phyloP scores from a whole-genome alignment of 1,140 invertebrate genomes.

The Sitobion miscanthi region DNA sequence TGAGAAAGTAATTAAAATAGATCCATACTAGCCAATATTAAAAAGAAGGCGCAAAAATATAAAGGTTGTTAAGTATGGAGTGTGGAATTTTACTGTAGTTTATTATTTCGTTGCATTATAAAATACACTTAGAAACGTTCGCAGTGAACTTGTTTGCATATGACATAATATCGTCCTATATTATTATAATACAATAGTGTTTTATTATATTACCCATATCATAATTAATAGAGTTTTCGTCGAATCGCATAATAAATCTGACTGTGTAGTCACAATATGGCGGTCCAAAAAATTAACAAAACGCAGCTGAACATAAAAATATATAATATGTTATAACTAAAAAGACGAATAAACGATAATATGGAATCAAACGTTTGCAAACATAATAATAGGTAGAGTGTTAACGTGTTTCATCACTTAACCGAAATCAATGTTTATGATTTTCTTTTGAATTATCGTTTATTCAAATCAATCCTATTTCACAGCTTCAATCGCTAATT shows the following conservation, averaged over 20 bases:
- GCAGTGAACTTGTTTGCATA: too few relatives aligned
- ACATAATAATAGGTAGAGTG: neutral
- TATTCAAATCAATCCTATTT: neutral
- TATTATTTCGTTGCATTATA: too few relatives aligned
- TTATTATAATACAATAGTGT: neutral
- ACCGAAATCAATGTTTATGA: neutral
- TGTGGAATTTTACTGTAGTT: too few relatives aligned
- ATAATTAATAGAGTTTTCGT: slow-evolving; percentile 3
- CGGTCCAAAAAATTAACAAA: too few relatives aligned
- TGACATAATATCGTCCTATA: neutral
- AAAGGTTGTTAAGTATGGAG: too few relatives aligned
- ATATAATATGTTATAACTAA: neutral
- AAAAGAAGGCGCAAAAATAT: too few relatives aligned
- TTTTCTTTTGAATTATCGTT: neutral
- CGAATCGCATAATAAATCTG: neutral
- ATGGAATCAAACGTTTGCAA: neutral
- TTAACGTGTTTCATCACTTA: neutral
- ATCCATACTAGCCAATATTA: too few relatives aligned
- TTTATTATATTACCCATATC: neutral
- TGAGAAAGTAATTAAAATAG: too few relatives aligned
- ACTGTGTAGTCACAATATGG: neutral
- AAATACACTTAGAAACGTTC: too few relatives aligned
- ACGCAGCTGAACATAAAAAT: neutral
- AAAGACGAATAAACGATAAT: neutral
- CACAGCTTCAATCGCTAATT: neutral